phyloP scores from a whole-genome alignment of 2,888 invertebrate genomes.

The Trachelus tabidus region DNA sequence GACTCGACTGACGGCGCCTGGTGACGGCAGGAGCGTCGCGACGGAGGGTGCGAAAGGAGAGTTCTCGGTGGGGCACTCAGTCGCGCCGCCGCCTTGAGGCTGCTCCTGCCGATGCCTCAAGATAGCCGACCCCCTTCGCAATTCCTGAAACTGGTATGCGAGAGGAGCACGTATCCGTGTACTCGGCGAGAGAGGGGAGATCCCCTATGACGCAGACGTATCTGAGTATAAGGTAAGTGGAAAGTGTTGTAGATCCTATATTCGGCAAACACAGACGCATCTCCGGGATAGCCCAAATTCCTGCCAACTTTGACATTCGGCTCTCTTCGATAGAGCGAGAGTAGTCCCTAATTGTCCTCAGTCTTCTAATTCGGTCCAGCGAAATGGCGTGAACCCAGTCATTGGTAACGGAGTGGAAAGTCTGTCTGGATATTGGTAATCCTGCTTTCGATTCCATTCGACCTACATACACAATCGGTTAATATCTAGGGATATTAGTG shows the following conservation, averaged over 20 bases:
- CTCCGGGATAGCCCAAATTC: constrained; percentile 28
- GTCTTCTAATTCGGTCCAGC: not conserved
- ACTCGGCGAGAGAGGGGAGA: not conserved
- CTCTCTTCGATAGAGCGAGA: no score
- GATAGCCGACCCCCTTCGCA: constrained; percentile 15
- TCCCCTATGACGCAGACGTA: not conserved
- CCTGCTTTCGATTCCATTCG: constrained; percentile 5
- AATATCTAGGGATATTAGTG: constrained; percentile 32
- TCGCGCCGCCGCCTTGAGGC: constrained; percentile 49
- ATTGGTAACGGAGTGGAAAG: not conserved
- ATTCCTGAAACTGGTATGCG: constrained; percentile 24
- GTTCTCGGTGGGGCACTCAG: constrained; percentile 32
- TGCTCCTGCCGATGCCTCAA: constrained; percentile 33
- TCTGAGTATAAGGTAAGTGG: constrained; percentile 45
- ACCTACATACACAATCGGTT: constrained; percentile 25
- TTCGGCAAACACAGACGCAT: constrained; percentile 39
- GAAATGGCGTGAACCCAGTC: not conserved
- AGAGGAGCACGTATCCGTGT: no score
- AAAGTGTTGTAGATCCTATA: constrained; percentile 51
- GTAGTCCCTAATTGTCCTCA: not conserved
- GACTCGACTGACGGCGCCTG: constrained; percentile 45
- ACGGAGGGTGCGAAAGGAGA: constrained; percentile 38
- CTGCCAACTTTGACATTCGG: not conserved
- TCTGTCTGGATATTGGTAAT: not conserved
- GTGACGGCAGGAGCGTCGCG: constrained; percentile 30